These are phyloP conservation scores for Temnothorax rugatulus DNA, from an alignment of 2,888 invertebrate genomes.

Conservation along the genomic window DNA sequence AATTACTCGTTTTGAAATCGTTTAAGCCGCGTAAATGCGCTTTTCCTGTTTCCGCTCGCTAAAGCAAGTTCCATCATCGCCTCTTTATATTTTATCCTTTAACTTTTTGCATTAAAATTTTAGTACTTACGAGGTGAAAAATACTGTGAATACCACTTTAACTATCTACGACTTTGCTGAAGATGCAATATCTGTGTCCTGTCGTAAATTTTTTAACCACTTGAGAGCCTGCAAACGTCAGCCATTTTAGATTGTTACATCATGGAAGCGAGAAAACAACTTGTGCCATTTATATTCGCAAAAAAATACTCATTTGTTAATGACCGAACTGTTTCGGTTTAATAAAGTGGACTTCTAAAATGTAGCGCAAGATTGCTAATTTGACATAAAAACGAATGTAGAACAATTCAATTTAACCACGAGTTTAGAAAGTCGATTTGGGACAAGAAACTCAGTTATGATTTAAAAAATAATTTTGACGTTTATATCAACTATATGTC, in stretches of 20 bases:
- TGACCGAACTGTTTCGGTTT: background rate
- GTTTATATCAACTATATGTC: background rate
- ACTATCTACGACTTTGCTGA: conserved; percentile 38
- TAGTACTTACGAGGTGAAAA: conserved; percentile 36
- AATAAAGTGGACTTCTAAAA: background rate
- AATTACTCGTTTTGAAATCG: conserved; percentile 50
- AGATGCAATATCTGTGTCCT: conserved; percentile 7
- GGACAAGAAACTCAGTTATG: background rate
- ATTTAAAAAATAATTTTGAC: background rate
- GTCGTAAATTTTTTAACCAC: conserved; percentile 35
- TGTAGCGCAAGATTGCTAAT: background rate
- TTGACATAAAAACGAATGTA: conserved; percentile 4
- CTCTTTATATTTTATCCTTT: conserved; percentile 17
- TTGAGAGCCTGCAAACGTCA: conserved; percentile 8
- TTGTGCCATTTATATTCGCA: background rate
- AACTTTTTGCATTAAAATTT: conserved; percentile 53
- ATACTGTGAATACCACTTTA: conserved; percentile 33
- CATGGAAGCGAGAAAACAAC: conserved; percentile 1
- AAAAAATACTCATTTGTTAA: background rate
- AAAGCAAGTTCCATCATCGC: conserved; percentile 32
- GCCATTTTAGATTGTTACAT: conserved; percentile 10
- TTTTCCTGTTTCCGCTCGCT: conserved; percentile 34
- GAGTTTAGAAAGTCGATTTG: background rate
- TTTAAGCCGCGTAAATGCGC: conserved; percentile 50
- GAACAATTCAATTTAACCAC: background rate